Percentiles rank a stretch among this genome's conserved stretches.
These are phyloP conservation scores for Heliconius ethilla DNA, from an alignment of 2,888 invertebrate species.

Conservation along the genomic window DNA sequence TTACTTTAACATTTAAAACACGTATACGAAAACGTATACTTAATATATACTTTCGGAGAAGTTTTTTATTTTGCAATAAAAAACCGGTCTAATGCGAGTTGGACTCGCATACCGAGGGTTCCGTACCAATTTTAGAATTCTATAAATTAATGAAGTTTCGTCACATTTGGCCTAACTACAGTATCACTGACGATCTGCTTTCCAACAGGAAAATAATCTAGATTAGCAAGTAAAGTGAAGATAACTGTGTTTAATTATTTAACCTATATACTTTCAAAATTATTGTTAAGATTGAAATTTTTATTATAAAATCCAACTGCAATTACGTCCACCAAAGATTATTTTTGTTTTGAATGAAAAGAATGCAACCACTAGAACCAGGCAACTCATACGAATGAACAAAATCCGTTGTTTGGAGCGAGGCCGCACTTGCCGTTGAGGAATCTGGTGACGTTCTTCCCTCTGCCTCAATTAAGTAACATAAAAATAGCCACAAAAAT, in stretches of 20 bases:
- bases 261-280: not conserved
- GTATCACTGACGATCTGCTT: no score
- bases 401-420: conserved; percentile 35
- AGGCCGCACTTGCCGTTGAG: conserved; percentile 24
- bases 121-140: no score
- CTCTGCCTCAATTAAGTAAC: conserved; percentile 6
- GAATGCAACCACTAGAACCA: conserved; percentile 18
- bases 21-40: not conserved
- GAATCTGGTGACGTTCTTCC: conserved; percentile 7
- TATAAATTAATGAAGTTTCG: no score
- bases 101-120: no score
- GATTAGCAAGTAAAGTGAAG: no score
- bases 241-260: no score
- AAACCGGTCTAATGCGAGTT: no score
- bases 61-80: no score
- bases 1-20: not conserved
- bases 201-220: no score
- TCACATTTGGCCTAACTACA: no score
- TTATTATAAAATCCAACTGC: not conserved
- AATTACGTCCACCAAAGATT: conserved; percentile 31
- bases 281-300: not conserved
- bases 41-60: not conserved
- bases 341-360: conserved; percentile 15
- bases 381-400: conserved; percentile 20
- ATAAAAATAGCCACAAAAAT: not conserved